Base-by-base conservation (phyloP, 2,888 invertebrate genomes). In the Herminia tarsipennalis region DNA sequence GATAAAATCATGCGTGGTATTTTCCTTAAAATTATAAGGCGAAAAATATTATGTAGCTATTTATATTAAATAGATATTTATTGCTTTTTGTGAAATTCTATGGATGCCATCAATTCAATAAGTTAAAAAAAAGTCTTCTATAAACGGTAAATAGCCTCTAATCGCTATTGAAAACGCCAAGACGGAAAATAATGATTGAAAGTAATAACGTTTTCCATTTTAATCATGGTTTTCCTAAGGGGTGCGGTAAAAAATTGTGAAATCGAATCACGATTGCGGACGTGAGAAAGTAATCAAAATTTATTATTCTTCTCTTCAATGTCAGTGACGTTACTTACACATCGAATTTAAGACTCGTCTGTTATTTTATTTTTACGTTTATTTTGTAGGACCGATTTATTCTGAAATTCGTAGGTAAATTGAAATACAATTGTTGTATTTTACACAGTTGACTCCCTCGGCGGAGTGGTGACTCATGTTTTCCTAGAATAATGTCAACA, bases 261-360 rank as follows among this genome's bases (percentile, higher is more conserved):
- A 87, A 88, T 82, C 88, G 77, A 84, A 84, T 87, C 88, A 89
- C 86, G 87, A 77, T 72, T 75, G 80, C 78, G 85, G 82, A 87
- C 87, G 86, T 84, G 87, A 84, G 83, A 87, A 85, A 79, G 86
- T 88, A 88, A 89, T 88, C 86, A 86, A 87, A 87, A 87, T 88
- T 83, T 86, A 87, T 87, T 86, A 87, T 89, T 82, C 83, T 79
- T 75, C 80, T 83, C 81, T 82, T 78, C 81, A 75, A 81, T 78
- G 76, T 73, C 74, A 74, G 68, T 70, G 81, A 81, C 75, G 74
- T 78, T 81, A 76, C 70, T 79, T 64, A 74, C 74, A 78, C 78
- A 78, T 76, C 76, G 80, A 78, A 81, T 81, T 73, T 76, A 63
- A 73, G 66, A 75, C 73, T 55, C 45, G 46, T 41, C 45, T 45